Evolutionary conservation across 2,113 vertebrate species (phyloP), one percentile per base, ranked within the genome.

Genomic region (Cyprinus carpio): DNA sequence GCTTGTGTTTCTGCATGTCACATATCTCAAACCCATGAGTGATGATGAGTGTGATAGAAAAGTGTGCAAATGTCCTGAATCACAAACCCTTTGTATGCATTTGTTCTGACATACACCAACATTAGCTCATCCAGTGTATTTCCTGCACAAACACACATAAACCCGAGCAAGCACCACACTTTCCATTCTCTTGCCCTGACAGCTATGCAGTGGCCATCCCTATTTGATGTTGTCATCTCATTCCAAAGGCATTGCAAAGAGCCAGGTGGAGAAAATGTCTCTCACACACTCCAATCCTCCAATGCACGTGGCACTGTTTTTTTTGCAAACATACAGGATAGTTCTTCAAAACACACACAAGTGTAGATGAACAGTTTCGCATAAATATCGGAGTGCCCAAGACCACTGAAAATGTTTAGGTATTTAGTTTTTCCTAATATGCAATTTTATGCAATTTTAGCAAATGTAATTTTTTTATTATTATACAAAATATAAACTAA

Each of bases 201-300:
- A 51, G 65, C 75, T 67, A 58, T 60, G 62, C 76, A 80, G 75
- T 71, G 65, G 62, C 75, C 67, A n/a, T 83, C 81, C 43, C 75
- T 79, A 37, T 86, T 8, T 67, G 81, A 88, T 88, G 87, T 43
- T 79, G 87, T 88, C 84, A 86, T 81, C 46, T 77, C 87, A 88
- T 88, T 83, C 87, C 87, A 85, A 71, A 86, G 40, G 29, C 80
- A 83, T 85, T 85, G 75, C 46, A 58, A 69, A 79, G 15, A 79
- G 76, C 77, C 84, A 85, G 84, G 84, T 79, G 76, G 84, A 54
- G 62, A 51, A 40, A 58, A 29, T 1, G 1, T 84, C 75, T 81
- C 78, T 65, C 40, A 18, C 37, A 62, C 34, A 2, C n/a, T 25
- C 58, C 62, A 3, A 13, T 12, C 13, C 12, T 49, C 12, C 2